phyloP scores from a whole-genome alignment of 2,888 invertebrate species.

The Xiphydria camelus region DNA sequence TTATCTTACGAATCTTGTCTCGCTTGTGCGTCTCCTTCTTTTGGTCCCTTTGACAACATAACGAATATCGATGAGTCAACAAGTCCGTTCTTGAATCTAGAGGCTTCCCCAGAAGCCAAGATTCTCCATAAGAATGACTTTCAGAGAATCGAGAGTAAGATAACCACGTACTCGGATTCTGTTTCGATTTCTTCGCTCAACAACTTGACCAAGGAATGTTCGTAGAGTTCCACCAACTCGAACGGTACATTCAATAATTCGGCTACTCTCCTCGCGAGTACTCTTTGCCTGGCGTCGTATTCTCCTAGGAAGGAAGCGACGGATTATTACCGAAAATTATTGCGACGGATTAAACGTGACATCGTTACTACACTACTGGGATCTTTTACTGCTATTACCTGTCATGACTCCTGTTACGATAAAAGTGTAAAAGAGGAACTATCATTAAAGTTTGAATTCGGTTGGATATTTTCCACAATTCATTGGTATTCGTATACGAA shows the following conservation, averaged over 20 bases:
- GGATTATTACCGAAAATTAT: no score
- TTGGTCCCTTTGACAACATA: conserved; percentile 60
- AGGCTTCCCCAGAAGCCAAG: no score
- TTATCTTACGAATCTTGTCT: conserved; percentile 61
- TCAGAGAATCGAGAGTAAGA: neutral
- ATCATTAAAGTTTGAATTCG: neutral
- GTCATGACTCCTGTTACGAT: neutral
- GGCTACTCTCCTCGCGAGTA: conserved; percentile 62
- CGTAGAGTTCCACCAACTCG: conserved; percentile 63
- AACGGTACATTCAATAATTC: conserved; percentile 61
- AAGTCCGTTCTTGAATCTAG: no score
- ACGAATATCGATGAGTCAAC: no score
- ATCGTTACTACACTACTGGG: no score
- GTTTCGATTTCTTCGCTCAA: conserved; percentile 53
- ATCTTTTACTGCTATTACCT: no score
- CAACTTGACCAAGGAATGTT: conserved; percentile 62
- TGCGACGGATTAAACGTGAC: no score
- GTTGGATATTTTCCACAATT: no score
- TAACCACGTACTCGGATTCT: conserved; percentile 57
- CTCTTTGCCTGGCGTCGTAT: conserved; percentile 67
- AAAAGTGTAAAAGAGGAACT: neutral
- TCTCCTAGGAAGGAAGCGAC: conserved; percentile 62
- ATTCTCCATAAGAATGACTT: neutral
- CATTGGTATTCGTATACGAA: no score
- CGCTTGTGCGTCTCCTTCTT: conserved; percentile 57